Evolutionary conservation across 2,888 invertebrate species (phyloP), one percentile per base, ranked within the genome.

Genomic region (Palloptera scutellata): DNA sequence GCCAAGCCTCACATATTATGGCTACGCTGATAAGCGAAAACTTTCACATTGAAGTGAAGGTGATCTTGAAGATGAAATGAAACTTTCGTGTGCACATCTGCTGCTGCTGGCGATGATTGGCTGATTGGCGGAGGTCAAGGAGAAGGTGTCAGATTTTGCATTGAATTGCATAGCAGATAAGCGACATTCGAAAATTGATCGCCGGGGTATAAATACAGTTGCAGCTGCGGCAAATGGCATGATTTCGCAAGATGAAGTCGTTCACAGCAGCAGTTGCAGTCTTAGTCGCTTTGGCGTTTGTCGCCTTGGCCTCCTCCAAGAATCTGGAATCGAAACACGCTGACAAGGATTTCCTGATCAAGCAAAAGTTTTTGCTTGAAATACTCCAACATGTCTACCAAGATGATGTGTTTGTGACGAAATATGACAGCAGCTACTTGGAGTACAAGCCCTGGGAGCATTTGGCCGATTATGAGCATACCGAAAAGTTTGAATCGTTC

Each of bases 361-460:
- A 86, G 73, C 87, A 88, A 74, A 86, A 86, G 72, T 86, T 88
- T 70, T 77, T 88, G n/a, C 83, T 88, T 52, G 83, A 86, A 52
- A 83, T 89, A 41, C 79, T 88, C 72, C 87, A 87, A 72, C 88
- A 88, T 74, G 83, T 89, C 64, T 87, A 89, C 72, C 91, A 92
- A 80, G 88, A 88, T 86, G 88, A 84, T 68, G 78, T 83, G n/a
- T 79, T 78, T 59, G 77, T 75, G 3, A 73, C 70, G 1, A 76
- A 79, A 15, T 84, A 72, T 65, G 87, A 89, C 43, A 86, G 89
- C 67, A 90, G 89, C 72, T 81, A 67, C 64, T 66, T 66, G 5
- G 84, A 87, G 66, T 92, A 87, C 81, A 85, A 87, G 72, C 86
- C 91, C 51, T 87, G 88, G 75, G 87, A 87, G 9, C 88, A 91